Evolutionary conservation across 2,113 vertebrate species (phyloP).

Genomic region (Amblyopsis rosae): DNA sequence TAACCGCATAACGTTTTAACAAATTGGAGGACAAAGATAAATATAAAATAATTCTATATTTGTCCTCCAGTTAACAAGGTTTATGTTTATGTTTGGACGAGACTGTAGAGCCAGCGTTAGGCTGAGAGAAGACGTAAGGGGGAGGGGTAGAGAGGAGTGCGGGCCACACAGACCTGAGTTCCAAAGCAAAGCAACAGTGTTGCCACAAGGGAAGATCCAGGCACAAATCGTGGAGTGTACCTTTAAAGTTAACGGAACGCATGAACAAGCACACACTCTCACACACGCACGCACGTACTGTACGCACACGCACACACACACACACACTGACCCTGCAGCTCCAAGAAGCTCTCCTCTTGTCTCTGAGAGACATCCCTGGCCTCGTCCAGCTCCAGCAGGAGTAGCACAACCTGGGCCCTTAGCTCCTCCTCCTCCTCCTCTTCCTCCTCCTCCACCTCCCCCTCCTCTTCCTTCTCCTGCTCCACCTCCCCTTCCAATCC

Average conservation of each 20-base stretch:
- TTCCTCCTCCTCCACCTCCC: slow-evolving; percentile 51
- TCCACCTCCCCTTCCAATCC: slow-evolving; percentile 23
- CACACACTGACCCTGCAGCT: slow-evolving; percentile 58
- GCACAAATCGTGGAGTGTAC: neutral
- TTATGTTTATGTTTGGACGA: no score
- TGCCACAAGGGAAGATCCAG: neutral
- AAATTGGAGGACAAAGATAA: no score
- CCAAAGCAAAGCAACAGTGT: no score
- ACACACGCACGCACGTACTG: slow-evolving; percentile 17
- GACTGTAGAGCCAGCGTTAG: no score
- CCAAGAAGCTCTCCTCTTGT: slow-evolving; percentile 79
- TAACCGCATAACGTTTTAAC: no score
- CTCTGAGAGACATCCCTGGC: slow-evolving; percentile 75
- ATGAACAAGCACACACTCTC: neutral
- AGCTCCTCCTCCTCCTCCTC: slow-evolving; percentile 77
- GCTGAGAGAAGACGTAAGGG: no score
- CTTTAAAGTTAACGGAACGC: neutral
- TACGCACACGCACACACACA: slow-evolving; percentile 6
- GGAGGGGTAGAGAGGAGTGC: neutral
- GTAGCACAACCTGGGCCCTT: slow-evolving; percentile 77
- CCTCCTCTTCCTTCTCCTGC: slow-evolving; percentile 21
- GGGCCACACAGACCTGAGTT: no score
- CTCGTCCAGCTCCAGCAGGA: slow-evolving; percentile 84
- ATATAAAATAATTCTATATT: no score
- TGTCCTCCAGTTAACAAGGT: no score